Conservation (phyloP, 2,797 vertebrate species). For the Micrastur ruficollis region DNA sequence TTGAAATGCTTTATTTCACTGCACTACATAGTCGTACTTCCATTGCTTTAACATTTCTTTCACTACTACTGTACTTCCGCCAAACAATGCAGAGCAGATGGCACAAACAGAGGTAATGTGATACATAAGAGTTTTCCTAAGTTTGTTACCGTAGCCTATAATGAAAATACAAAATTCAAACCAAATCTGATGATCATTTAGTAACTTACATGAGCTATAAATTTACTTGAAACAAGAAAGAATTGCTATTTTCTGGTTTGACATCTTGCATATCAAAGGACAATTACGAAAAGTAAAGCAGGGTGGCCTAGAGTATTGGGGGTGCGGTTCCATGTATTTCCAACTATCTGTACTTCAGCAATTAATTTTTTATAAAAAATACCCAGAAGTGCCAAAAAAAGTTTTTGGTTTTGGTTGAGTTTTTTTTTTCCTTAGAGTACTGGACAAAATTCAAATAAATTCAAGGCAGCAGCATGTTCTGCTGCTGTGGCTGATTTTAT, state of each 20-base stretch:
- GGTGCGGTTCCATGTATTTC: neutral
- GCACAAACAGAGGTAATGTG: neutral
- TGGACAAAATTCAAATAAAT: neutral
- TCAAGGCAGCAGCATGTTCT: neutral
- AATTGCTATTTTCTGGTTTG: neutral
- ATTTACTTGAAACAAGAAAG: neutral
- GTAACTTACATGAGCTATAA: neutral
- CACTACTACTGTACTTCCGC: neutral
- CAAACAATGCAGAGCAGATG: neutral
- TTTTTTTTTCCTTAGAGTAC: neutral
- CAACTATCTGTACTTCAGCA: neutral
- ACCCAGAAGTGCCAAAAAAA: neutral
- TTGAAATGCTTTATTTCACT: neutral
- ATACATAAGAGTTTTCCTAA: neutral
- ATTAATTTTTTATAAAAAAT: neutral
- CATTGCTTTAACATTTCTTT: neutral
- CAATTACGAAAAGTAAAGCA: neutral
- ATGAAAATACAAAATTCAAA: neutral
- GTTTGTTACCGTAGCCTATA: neutral
- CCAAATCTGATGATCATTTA: neutral
- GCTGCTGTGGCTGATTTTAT: neutral
- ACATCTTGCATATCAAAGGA: neutral
- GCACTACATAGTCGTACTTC: neutral
- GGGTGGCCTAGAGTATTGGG: neutral
- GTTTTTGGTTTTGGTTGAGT: fast-evolving